phyloP scores from a whole-genome alignment of 2,888 invertebrate species.

The Ferdinandea cuprea region DNA sequence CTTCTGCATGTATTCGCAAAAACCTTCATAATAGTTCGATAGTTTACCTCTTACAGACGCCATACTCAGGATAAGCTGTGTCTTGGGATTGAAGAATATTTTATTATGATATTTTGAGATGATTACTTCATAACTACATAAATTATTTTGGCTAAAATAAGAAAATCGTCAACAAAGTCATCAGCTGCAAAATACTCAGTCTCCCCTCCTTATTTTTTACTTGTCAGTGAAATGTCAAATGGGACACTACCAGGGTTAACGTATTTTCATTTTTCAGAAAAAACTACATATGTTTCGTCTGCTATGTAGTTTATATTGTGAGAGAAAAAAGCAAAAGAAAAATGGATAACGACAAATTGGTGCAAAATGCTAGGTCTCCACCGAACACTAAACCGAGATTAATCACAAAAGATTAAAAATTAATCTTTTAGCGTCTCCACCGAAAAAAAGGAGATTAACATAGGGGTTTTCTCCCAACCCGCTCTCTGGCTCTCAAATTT shows the following conservation, averaged over 20 bases:
- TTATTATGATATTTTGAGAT: constrained; percentile 54
- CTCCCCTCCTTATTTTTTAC: background rate
- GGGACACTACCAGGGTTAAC: constrained; percentile 24
- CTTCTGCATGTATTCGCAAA: constrained; percentile 62
- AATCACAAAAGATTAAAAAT: too few species aligned
- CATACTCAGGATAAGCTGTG: constrained; percentile 22
- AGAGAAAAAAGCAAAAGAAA: background rate
- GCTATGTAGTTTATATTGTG: constrained; percentile 1
- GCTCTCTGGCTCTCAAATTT: too few species aligned
- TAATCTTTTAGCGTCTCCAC: too few species aligned
- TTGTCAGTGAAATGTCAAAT: constrained; percentile 27
- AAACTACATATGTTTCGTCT: too few species aligned
- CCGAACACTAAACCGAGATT: too few species aligned
- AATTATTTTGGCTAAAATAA: constrained; percentile 14
- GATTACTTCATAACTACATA: constrained; percentile 55
- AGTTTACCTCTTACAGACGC: constrained; percentile 23
- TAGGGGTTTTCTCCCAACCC: too few species aligned
- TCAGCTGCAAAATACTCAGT: constrained; percentile 20
- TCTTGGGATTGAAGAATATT: background rate
- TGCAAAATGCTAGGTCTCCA: too few species aligned
- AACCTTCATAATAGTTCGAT: constrained; percentile 44
- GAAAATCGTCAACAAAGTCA: constrained; percentile 56
- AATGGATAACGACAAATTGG: background rate
- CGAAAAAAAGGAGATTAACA: too few species aligned
- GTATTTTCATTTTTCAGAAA: too few species aligned